Conservation (phyloP, 2,888 invertebrate species). For the Geotrupes spiniger region DNA sequence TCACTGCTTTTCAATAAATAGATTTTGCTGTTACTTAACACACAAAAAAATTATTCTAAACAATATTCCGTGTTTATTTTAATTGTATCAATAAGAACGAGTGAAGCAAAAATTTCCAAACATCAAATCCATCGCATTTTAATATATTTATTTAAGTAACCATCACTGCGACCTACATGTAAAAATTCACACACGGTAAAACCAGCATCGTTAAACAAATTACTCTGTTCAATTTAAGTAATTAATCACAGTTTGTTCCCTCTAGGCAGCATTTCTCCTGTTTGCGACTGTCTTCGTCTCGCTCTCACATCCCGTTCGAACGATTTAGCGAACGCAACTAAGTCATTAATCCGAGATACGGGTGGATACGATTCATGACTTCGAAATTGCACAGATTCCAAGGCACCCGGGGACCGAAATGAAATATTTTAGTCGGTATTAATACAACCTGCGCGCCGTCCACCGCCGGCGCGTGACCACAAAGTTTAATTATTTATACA, state of each 20-base stretch:
- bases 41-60: too few species aligned
- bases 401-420: neutral
- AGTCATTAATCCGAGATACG: slow-evolving; percentile 5
- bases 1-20: too few species aligned
- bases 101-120: too few species aligned
- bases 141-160: too few species aligned
- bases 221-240: neutral
- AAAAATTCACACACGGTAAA: too few species aligned
- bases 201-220: neutral
- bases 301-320: neutral
- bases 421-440: neutral
- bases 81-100: too few species aligned
- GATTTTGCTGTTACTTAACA: too few species aligned
- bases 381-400: slow-evolving; percentile 1
- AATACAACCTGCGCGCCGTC: neutral
- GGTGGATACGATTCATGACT: slow-evolving; percentile 5
- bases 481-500: slow-evolving; percentile 5
- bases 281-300: neutral
- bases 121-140: too few species aligned
- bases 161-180: too few species aligned
- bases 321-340: neutral
- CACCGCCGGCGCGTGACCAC: neutral
- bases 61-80: too few species aligned
- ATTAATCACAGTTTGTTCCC: too few species aligned
- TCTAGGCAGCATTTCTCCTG: too few species aligned